Conservation (phyloP, 2,797 vertebrate genomes). For the Champsocephalus esox region DNA sequence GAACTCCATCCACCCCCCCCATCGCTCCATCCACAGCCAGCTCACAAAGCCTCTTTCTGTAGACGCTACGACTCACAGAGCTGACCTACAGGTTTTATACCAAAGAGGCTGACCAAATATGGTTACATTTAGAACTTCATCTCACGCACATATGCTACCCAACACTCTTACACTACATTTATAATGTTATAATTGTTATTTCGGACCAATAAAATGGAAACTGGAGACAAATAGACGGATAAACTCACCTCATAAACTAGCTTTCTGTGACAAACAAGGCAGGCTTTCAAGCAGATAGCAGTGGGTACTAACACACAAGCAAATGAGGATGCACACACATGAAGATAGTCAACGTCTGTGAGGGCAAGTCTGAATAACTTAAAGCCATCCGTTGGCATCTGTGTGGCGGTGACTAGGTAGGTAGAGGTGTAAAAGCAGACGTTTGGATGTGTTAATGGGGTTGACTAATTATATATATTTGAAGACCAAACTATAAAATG, state of each 20-base stretch:
- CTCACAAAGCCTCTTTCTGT: slow-evolving; percentile 78
- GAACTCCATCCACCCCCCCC: slow-evolving; percentile 64
- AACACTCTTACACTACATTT: background rate
- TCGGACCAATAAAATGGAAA: background rate
- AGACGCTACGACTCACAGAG: slow-evolving; percentile 19
- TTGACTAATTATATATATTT: no score
- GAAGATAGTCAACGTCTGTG: slow-evolving; percentile 6
- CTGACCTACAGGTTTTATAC: slow-evolving; percentile 28
- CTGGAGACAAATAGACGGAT: background rate
- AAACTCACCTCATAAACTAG: background rate
- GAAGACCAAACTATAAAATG: no score
- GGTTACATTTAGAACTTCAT: background rate
- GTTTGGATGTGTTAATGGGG: no score
- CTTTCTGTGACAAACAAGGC: background rate
- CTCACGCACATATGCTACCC: background rate
- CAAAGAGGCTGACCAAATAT: background rate
- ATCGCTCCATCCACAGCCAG: slow-evolving; percentile 54
- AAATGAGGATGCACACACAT: background rate
- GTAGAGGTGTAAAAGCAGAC: background rate
- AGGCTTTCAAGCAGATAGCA: background rate
- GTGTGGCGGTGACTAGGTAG: slow-evolving; percentile 14
- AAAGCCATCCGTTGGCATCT: background rate
- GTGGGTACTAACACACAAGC: background rate
- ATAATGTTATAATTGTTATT: background rate
- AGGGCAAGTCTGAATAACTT: background rate